Conservation (phyloP, 2,113 vertebrate genomes). For the Prunella fulvescens region DNA sequence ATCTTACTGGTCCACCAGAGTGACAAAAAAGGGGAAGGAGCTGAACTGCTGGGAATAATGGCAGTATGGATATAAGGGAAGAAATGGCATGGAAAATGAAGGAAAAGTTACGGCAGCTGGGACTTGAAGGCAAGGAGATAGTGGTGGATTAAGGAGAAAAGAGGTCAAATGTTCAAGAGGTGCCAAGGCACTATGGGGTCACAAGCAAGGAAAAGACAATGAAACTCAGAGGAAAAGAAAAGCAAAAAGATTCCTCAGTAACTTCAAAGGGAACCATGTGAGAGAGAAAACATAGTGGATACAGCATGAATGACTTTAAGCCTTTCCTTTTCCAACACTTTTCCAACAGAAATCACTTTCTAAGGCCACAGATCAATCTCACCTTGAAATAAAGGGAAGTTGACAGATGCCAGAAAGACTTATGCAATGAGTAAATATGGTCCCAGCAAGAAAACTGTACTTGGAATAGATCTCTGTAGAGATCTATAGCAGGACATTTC, state of each 20-base stretch:
- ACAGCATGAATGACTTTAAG: background rate
- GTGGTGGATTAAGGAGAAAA: background rate
- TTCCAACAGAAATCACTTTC: background rate
- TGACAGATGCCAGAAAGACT: background rate
- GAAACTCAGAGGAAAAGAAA: background rate
- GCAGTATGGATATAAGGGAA: background rate
- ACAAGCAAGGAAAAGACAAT: background rate
- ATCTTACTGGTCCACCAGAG: background rate
- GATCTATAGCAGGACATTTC: background rate
- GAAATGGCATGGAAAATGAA: background rate
- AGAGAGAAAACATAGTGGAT: background rate
- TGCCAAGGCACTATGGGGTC: background rate
- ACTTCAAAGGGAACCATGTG: background rate
- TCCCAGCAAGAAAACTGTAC: background rate
- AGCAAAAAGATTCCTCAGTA: background rate
- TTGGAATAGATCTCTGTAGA: background rate
- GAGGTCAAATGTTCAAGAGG: background rate
- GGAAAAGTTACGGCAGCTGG: background rate
- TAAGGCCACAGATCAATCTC: background rate
- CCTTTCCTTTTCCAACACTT: background rate
- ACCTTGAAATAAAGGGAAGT: background rate
- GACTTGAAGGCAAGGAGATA: background rate
- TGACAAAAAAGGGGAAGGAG: background rate
- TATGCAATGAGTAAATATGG: background rate
- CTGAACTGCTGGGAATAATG: background rate